A percentile compares a stretch with the other conserved stretches of the same genome.
Evolutionary conservation across 2,797 vertebrate species (phyloP).

Genomic region (Periparus ater): DNA sequence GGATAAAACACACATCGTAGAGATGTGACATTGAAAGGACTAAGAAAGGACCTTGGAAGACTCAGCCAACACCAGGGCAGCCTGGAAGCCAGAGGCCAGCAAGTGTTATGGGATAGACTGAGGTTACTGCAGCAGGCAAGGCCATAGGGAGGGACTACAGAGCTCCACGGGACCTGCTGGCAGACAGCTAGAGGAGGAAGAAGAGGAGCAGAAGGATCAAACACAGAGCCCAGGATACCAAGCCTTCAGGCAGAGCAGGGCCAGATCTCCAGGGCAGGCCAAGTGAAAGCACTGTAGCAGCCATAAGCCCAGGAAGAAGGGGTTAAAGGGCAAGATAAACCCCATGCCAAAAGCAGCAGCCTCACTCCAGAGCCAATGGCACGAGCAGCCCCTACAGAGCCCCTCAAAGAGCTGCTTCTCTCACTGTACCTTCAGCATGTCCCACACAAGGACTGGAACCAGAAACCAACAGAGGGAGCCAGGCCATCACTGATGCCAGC

Average conservation of each 20-base stretch:
- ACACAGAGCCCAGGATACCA: neutral
- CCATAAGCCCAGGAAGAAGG: neutral
- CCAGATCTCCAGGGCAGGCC: neutral
- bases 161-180: neutral
- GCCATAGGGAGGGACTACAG: neutral
- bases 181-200: neutral
- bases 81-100: neutral
- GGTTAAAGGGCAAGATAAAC: neutral
- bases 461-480: conserved; percentile 32
- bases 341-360: neutral
- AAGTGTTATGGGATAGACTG: neutral
- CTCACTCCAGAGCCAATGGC: neutral
- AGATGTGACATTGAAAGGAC: neutral
- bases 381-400: neutral
- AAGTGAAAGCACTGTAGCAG: neutral
- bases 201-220: neutral
- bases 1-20: neutral
- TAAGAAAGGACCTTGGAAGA: neutral
- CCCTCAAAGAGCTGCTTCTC: neutral
- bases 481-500: neutral
- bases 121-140: neutral
- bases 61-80: neutral
- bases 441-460: neutral
- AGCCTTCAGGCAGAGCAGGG: neutral
- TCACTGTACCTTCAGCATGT: neutral